Base-by-base conservation (phyloP, 2,113 vertebrate genomes). In the Machaerirhynchus nigripectus region DNA sequence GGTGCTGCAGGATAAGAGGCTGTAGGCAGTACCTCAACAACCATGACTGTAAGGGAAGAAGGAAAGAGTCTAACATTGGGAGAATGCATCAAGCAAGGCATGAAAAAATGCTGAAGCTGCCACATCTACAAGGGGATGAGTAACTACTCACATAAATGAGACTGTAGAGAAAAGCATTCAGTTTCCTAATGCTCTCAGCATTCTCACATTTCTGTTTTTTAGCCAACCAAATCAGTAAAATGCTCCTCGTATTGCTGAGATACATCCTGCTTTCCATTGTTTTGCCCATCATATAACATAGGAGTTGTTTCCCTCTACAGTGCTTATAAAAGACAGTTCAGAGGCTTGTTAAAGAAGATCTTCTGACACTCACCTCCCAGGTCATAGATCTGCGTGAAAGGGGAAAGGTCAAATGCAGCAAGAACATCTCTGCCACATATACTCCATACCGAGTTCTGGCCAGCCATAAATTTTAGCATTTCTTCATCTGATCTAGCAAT, bases 391-490 rank as follows among this genome's bases (percentile, higher is more conserved):
- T 80, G 63, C 0, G 56, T 98, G 95, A 99, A 99, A 21, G 95
- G 52, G 0, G 98, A 98, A 81, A 99, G 98, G 95, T 99, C 98
- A 53, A 99, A 99, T 55, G 99, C 98, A 0, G 90, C 84, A 83
- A 99, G 92, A 81, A 99, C 98, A 13, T 98, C 96, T 67, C 88
- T 96, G 7, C 99, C 99, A 37, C 98, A 98, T 80, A 99, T 94
- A 37, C 98, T 98, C 99, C 99, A 99, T 57, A 98, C 82, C 2
- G 98, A 99, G 96, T 99, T 98, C 98, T 99, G 98, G 10, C 98
- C 98, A 28, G 97, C 97, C 98, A 99, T 98, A 83, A 99, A 99
- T 82, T 76, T 98, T 42, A 98, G 35, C 95, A 98, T 98, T 97
- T 99, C 99, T 12, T 96, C 98, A 47, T 98, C 98, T 3, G 99